These are phyloP conservation scores for Paramuricea clavata DNA, from an alignment of 92 coral and sea anemone genomes.

Conservation along the genomic window DNA sequence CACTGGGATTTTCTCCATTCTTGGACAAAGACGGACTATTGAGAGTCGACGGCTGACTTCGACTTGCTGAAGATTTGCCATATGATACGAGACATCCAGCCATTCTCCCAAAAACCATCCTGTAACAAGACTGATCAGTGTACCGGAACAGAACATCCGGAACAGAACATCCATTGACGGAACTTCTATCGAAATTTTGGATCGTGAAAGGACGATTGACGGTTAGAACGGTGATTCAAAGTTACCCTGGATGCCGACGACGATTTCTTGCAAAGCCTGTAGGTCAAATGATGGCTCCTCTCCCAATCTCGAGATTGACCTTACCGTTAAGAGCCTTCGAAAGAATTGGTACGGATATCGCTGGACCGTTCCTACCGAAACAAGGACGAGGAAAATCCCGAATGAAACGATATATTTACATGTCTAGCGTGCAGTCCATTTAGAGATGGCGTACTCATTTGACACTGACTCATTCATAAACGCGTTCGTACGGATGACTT, in stretches of 20 bases:
- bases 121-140: not conserved
- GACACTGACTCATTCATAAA: too few species aligned
- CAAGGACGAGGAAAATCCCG: constrained; percentile 54
- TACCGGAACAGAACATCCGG: too few species aligned
- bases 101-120: not conserved
- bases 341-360: not conserved
- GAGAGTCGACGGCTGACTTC: not conserved
- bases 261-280: too few species aligned
- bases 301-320: not conserved
- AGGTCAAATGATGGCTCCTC: too few species aligned
- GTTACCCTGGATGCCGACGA: too few species aligned
- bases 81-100: not conserved
- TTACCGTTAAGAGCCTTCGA: constrained; percentile 12
- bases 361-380: constrained; percentile 31
- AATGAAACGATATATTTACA: constrained; percentile 32
- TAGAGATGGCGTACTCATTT: too few species aligned
- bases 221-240: too few species aligned
- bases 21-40: not conserved
- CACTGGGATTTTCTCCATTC: not conserved
- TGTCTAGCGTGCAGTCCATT: too few species aligned
- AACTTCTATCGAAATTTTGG: too few species aligned
- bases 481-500: too few species aligned
- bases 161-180: too few species aligned
- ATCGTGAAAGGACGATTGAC: too few species aligned
- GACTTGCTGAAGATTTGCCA: not conserved